Percentiles rank a stretch among this genome's conserved stretches.
These are phyloP conservation scores for Drosophila atripex DNA, from an alignment of 2,888 invertebrate genomes.

Conservation along the genomic window DNA sequence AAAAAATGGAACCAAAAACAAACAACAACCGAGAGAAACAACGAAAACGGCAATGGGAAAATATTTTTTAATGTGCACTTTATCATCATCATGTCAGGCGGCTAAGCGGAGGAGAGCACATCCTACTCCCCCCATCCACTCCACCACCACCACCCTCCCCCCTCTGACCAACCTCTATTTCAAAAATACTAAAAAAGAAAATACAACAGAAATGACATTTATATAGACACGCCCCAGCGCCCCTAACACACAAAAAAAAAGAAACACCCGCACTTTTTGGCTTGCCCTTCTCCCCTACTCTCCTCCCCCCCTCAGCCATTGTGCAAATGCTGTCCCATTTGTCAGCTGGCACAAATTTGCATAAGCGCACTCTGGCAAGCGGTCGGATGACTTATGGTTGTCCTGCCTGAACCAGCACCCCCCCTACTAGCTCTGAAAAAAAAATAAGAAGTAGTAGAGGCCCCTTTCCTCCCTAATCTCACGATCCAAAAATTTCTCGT, in stretches of 20 bases:
- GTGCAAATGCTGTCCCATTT: conserved; percentile 82
- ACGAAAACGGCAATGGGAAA: conserved; percentile 55
- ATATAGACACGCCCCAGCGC: conserved; percentile 70
- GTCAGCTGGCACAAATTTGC: conserved; percentile 83
- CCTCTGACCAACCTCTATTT: background rate
- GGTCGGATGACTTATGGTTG: conserved; percentile 77
- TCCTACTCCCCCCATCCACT: background rate
- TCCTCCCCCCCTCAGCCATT: conserved; percentile 47
- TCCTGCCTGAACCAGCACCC: conserved; percentile 47
- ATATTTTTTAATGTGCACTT: conserved; percentile 75
- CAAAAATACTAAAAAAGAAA: background rate
- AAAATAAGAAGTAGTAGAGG: too few relatives aligned
- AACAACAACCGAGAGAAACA: conserved; percentile 30
- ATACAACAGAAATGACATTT: conserved; percentile 70
- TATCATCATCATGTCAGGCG: conserved; percentile 67
- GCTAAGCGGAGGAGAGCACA: conserved; percentile 31
- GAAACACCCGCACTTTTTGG: background rate
- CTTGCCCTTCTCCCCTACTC: background rate
- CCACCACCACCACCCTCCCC: background rate
- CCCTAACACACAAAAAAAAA: conserved; percentile 16
- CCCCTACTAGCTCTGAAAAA: too few relatives aligned
- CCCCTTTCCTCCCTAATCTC: conserved; percentile 67
- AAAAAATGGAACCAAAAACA: conserved; percentile 17
- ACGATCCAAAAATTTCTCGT: conserved; percentile 75
- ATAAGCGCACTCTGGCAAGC: conserved; percentile 79